These are phyloP conservation scores for Xenopus laevis DNA, from an alignment of 2,113 vertebrate genomes.

Conservation along the genomic window DNA sequence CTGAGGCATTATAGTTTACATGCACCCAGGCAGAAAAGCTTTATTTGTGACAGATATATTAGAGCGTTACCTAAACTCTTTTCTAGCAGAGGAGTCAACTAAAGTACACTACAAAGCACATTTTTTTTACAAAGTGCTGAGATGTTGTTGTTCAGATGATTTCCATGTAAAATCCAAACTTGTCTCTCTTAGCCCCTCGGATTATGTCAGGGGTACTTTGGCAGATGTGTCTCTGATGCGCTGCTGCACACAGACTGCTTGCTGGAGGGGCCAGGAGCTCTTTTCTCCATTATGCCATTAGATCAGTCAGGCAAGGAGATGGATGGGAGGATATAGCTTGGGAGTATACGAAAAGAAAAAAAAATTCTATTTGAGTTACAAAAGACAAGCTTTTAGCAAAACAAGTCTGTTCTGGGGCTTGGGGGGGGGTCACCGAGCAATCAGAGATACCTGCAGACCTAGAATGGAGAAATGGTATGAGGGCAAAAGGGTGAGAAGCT, in stretches of 20 bases:
- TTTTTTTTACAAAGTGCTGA: not conserved
- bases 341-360: not conserved
- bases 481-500: not conserved
- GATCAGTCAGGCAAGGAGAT: constrained; percentile 38
- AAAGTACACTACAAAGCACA: constrained; percentile 14
- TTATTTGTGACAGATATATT: too few species aligned
- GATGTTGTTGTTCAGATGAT: constrained; percentile 8
- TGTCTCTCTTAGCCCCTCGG: constrained; percentile 15
- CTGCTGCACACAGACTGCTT: not conserved
- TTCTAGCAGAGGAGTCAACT: constrained; percentile 4
- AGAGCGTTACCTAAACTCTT: too few species aligned
- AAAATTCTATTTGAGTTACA: constrained; percentile 17
- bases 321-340: constrained; percentile 15
- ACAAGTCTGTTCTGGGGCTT: constrained; percentile 2
- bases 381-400: constrained; percentile 37
- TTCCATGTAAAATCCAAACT: constrained; percentile 12
- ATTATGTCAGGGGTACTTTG: constrained; percentile 27
- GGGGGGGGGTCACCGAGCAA: constrained; percentile 14
- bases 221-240: constrained; percentile 3
- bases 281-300: constrained; percentile 31
- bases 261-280: constrained; percentile 23
- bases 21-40: too few species aligned
- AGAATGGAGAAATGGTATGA: not conserved
- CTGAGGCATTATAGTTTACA: too few species aligned
- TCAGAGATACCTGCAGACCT: constrained; percentile 18